These are phyloP conservation scores for Oenanthe melanoleuca DNA, from an alignment of 2,113 vertebrate genomes.

Conservation along the genomic window DNA sequence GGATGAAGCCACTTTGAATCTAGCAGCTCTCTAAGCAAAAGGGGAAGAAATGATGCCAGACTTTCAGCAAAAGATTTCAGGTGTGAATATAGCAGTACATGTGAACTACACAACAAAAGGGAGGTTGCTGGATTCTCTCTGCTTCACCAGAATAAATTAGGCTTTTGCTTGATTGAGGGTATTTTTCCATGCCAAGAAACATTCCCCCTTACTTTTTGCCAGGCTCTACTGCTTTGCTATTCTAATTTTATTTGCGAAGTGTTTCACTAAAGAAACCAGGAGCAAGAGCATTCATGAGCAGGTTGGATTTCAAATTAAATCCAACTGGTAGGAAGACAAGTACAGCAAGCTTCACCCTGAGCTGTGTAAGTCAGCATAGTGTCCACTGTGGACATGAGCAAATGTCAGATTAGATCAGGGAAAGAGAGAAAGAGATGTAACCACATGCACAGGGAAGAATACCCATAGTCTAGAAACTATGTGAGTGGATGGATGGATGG, in stretches of 20 bases:
- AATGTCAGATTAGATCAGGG: background rate
- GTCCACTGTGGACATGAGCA: background rate
- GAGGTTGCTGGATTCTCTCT: background rate
- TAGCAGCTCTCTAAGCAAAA: background rate
- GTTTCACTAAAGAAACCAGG: background rate
- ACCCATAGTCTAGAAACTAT: background rate
- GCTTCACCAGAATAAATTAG: background rate
- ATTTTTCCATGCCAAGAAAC: background rate
- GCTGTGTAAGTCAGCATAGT: rapidly evolving
- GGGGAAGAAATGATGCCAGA: background rate
- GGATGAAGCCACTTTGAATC: background rate
- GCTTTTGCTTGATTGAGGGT: background rate
- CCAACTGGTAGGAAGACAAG: background rate
- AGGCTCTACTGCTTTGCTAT: background rate
- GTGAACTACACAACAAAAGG: background rate
- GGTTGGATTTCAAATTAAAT: background rate
- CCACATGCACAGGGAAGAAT: rapidly evolving
- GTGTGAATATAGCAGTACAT: background rate
- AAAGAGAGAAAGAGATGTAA: background rate
- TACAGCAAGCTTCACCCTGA: background rate
- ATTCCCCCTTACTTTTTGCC: background rate
- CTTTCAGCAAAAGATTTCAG: background rate
- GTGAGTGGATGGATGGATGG: background rate
- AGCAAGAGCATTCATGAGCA: background rate
- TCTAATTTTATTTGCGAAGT: background rate